Conservation (phyloP, 2,888 invertebrate genomes). For the Deilephila elpenor region DNA sequence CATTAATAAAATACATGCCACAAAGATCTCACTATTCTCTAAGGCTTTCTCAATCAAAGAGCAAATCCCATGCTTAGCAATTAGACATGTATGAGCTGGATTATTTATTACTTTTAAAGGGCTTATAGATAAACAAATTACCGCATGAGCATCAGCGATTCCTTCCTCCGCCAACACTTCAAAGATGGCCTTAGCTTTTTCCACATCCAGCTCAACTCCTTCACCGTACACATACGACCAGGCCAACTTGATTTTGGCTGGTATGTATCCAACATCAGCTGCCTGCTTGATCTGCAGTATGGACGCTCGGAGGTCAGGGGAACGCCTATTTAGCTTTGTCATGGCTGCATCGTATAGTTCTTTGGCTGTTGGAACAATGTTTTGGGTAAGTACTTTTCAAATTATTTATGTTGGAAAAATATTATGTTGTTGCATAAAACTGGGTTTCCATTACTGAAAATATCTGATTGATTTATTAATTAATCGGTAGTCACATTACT, state of each 20-base stretch:
- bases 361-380: conserved; percentile 84
- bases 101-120: too few species aligned
- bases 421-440: too few species aligned
- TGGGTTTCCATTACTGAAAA: too few species aligned
- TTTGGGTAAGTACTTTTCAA: background rate
- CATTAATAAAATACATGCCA: too few species aligned
- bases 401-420: too few species aligned
- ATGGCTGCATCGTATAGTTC: conserved; percentile 89
- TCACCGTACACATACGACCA: conserved; percentile 95
- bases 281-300: conserved; percentile 91
- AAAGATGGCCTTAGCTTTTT: conserved; percentile 90
- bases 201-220: conserved; percentile 90
- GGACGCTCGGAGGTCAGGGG: conserved; percentile 89
- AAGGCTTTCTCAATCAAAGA: too few species aligned
- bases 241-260: conserved; percentile 93
- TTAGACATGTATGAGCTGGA: too few species aligned
- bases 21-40: too few species aligned
- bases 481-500: too few species aligned
- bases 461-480: too few species aligned
- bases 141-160: conserved; percentile 95
- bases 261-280: conserved; percentile 91
- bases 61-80: too few species aligned
- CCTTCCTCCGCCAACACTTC: conserved; percentile 90
- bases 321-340: conserved; percentile 88
- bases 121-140: conserved; percentile 60